Base-by-base conservation (phyloP, 1,140 invertebrate species). In the Sesamia nonagrioides region DNA sequence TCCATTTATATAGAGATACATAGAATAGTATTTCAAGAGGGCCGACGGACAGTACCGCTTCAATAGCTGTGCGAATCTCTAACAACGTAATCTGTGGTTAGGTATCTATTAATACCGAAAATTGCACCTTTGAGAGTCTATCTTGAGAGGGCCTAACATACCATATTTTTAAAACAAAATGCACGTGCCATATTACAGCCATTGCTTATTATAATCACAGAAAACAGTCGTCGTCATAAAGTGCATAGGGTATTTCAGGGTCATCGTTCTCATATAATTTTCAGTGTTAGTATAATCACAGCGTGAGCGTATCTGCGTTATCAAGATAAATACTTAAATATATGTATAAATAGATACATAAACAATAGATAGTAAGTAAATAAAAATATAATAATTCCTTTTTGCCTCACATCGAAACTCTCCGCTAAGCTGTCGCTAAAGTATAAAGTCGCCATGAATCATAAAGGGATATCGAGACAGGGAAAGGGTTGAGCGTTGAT, bases 1-100 rank as follows among this genome's bases (percentile, higher is more conserved):
- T 88, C 85, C 85, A 88, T 90, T 92, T 94, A 94, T 92, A 94
- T 92, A 84, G 80, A 91, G 83, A 88, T 89, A 87, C 82, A 85
- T 79, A 83, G 83, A 85, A 86, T 84, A 84, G 81, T 82, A 82
- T 86, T 84, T 81, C 71, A 85, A 84, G 83, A 89, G 84, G 81
- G 82, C 78, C 84, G 82, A 78, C 80, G 71, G 66, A 61, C 60
- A 79, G 76, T 66, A 42, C 40, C 60, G 58, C 79, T 37, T 71
- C 69, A 63, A 73, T 66, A 79, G 56, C 48, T 63, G 17, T 79
- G 71, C 71, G 71, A 79, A 79, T 63, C 60, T 75, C 72, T 61
- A 75, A 75, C 56, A 45, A 61, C 54, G 37, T 73, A 73, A 58
- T 73, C 71, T 21, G 54, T 58, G 13, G 42, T 35, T 71, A 6